Evolutionary conservation across 2,888 invertebrate genomes (phyloP).

Genomic region (Graphium colonna): DNA sequence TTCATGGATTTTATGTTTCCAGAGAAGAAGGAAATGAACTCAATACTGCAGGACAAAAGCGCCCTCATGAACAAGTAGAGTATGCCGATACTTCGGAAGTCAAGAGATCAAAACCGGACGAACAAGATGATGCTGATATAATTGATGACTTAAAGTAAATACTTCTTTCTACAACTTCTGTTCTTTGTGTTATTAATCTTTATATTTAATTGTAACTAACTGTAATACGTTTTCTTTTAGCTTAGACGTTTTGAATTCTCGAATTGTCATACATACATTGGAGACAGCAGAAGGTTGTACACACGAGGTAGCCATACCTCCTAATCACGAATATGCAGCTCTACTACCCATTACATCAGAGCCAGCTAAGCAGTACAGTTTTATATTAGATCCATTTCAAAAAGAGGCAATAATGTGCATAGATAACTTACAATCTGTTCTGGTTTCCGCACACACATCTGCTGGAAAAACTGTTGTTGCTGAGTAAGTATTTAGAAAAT

Average conservation of each 20-base stretch:
- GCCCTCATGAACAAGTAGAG: conserved; percentile 58
- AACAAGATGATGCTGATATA: conserved; percentile 50
- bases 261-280: conserved; percentile 92
- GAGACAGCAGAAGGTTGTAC: conserved; percentile 96
- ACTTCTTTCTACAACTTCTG: conserved; percentile 1
- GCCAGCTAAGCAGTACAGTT: conserved; percentile 95
- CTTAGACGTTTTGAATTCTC: conserved; percentile 86
- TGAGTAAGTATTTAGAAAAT: conserved; percentile 92
- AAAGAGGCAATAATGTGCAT: conserved; percentile 97
- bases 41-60: conserved; percentile 43
- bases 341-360: conserved; percentile 79
- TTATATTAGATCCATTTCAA: conserved; percentile 98
- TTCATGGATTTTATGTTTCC: conserved; percentile 17
- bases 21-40: conserved; percentile 36
- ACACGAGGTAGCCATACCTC: conserved; percentile 97
- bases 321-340: conserved; percentile 87
- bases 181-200: too few species aligned
- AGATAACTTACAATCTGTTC: conserved; percentile 98
- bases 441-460: conserved; percentile 99
- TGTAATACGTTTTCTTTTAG: conserved; percentile 57
- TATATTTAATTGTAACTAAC: too few species aligned
- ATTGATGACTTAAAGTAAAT: conserved; percentile 62
- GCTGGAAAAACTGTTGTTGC: conserved; percentile 99
- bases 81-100: conserved; percentile 47
- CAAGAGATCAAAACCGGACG: conserved; percentile 54